Percentiles rank a stretch among this genome's conserved stretches.
Evolutionary conservation across 2,113 vertebrate species (phyloP).

Genomic region (Diadophis punctatus): DNA sequence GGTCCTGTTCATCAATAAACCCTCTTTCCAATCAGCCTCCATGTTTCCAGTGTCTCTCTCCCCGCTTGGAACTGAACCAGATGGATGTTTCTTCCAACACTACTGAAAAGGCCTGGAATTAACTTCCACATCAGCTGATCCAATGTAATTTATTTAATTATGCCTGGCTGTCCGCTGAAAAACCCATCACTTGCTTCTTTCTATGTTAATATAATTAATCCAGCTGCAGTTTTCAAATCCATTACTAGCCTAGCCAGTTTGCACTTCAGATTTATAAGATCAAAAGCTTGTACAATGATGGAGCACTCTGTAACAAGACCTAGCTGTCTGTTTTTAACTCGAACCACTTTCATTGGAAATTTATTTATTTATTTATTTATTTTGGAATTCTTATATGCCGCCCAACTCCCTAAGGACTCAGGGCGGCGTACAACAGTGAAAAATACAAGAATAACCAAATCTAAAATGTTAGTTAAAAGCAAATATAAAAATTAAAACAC

Average conservation of each 20-base stretch:
- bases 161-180: background rate
- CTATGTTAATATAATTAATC: background rate
- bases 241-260: background rate
- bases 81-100: too few species aligned
- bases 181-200: background rate
- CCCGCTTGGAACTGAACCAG: too few species aligned
- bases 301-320: background rate
- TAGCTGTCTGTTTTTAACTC: background rate
- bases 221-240: background rate
- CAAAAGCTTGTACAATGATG: background rate
- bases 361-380: too few species aligned
- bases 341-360: background rate
- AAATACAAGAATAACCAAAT: too few species aligned
- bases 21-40: too few species aligned
- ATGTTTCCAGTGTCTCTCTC: too few species aligned
- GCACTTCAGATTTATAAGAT: background rate
- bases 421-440: too few species aligned
- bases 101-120: background rate
- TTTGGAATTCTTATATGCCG: too few species aligned
- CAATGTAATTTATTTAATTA: background rate
- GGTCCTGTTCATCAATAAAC: too few species aligned
- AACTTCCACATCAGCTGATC: background rate
- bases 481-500: too few species aligned
- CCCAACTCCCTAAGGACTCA: too few species aligned
- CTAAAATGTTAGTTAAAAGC: too few species aligned